Percentiles rank a stretch among this genome's conserved stretches.
phyloP scores from a whole-genome alignment of 2,113 vertebrate species.

The Genyomyrus donnyi region DNA sequence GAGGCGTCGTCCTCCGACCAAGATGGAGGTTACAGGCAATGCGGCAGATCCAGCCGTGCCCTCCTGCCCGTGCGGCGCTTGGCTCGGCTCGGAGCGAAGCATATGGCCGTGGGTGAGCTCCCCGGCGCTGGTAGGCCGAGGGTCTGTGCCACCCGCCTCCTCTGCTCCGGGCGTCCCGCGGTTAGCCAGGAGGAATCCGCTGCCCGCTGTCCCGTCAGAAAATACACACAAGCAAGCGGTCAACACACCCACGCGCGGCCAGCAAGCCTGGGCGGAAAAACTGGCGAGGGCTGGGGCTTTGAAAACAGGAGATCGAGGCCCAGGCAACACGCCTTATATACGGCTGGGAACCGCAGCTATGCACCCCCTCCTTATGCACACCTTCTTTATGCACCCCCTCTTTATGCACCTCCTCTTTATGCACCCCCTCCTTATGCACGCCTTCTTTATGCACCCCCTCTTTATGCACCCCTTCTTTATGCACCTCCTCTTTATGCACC shows the following conservation, averaged over 20 bases:
- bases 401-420: no score
- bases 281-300: not conserved
- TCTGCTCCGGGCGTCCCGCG: not conserved
- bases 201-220: not conserved
- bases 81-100: not conserved
- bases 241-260: not conserved
- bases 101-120: conserved; percentile 17
- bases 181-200: not conserved
- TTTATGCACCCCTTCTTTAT: no score
- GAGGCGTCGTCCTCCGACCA: not conserved
- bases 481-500: no score
- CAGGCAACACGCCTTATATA: conserved; percentile 11
- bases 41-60: not conserved
- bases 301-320: conserved; percentile 1
- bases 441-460: no score
- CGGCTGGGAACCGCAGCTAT: not conserved
- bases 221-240: not conserved
- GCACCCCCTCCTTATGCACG: no score
- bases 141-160: not conserved
- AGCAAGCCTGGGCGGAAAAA: not conserved
- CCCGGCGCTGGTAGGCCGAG: not conserved
- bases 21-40: not conserved
- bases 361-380: not conserved
- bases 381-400: no score
- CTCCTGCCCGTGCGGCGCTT: not conserved